These are phyloP conservation scores for Hermetia illucens DNA, from an alignment of 1,140 invertebrate species.

Conservation along the genomic window DNA sequence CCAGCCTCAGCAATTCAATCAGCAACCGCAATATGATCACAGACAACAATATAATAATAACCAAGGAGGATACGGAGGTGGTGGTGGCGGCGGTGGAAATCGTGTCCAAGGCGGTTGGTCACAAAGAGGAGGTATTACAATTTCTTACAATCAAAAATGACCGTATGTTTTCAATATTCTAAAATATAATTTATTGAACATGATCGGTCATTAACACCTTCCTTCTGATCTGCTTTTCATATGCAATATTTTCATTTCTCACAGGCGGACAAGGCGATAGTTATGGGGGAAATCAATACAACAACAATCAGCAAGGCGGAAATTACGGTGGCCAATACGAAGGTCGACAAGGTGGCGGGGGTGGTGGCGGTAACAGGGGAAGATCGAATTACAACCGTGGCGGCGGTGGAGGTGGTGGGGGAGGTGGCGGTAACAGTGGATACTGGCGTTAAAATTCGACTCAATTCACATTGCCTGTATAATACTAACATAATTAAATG, in stretches of 20 bases:
- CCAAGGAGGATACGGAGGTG: constrained; percentile 7
- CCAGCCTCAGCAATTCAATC: constrained; percentile 7
- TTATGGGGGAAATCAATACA: constrained; percentile 11
- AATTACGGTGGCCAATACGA: neutral
- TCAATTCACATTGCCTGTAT: no score
- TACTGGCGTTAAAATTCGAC: no score
- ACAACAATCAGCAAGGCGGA: constrained; percentile 2
- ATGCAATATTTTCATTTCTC: neutral
- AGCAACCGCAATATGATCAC: constrained; percentile 4
- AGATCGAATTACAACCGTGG: neutral
- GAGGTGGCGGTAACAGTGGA: no score
- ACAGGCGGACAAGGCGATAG: constrained; percentile 4
- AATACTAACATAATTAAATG: no score
- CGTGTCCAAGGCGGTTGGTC: constrained; percentile 11
- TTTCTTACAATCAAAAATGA: neutral
- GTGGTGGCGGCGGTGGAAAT: constrained; percentile 9
- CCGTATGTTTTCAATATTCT: neutral
- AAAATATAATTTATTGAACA: neutral
- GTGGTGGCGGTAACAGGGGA: neutral
- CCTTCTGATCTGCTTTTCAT: neutral
- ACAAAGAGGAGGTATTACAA: constrained; percentile 1
- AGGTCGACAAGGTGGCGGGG: neutral
- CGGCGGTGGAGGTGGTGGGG: no score
- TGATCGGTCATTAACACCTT: no score
- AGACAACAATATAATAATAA: constrained; percentile 10